Percentiles rank a stretch among this genome's conserved stretches.
Evolutionary conservation across 2,797 vertebrate species (phyloP).

Genomic region (Orientallactaga sibirica): DNA sequence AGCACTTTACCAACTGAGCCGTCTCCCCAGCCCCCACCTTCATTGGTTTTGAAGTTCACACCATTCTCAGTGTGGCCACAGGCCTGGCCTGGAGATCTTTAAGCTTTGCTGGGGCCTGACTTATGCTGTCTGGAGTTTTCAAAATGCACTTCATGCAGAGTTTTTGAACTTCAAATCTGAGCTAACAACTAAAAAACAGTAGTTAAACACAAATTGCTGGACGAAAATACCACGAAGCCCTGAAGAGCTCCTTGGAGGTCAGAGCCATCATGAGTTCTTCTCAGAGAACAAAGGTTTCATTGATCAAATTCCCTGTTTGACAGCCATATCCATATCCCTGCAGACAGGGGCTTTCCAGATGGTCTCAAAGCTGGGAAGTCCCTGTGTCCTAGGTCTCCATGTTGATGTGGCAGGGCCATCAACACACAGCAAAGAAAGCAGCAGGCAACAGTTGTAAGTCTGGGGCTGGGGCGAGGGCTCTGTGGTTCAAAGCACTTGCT

Average conservation of each 20-base stretch:
- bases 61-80: background rate
- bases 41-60: background rate
- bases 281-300: background rate
- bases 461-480: background rate
- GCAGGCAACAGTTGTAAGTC: background rate
- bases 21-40: too few species aligned
- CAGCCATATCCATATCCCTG: background rate
- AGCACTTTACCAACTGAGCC: too few species aligned
- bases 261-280: background rate
- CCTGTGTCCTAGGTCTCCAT: background rate
- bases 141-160: background rate
- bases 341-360: background rate
- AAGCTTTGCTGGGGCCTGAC: background rate
- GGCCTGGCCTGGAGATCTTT: background rate
- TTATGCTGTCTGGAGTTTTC: background rate
- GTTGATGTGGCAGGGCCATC: background rate
- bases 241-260: accelerated
- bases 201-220: accelerated
- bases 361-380: constrained; percentile 42
- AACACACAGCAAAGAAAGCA: background rate
- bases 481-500: too few species aligned
- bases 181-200: background rate
- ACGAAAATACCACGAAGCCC: background rate
- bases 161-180: background rate
- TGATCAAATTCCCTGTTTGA: constrained; percentile 28